phyloP scores from a whole-genome alignment of 2,113 vertebrate genomes.

The Acanthisitta chloris region DNA sequence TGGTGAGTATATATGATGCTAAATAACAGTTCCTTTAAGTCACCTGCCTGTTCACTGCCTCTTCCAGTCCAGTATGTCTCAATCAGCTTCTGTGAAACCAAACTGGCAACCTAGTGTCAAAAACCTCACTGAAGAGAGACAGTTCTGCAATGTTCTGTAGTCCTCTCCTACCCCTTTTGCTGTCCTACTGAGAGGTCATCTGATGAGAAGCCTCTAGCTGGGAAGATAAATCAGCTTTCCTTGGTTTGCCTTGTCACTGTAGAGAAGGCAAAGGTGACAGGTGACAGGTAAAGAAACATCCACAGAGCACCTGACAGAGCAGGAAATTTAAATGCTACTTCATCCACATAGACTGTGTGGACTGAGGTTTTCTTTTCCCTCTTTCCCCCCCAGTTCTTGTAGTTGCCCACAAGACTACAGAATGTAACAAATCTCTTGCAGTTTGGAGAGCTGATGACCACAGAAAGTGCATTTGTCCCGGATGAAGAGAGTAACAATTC shows the following conservation, averaged over 20 bases:
- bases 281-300: neutral
- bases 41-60: neutral
- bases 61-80: neutral
- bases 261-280: neutral
- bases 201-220: neutral
- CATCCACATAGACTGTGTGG: neutral
- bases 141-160: neutral
- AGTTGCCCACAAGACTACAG: neutral
- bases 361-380: neutral
- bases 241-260: neutral
- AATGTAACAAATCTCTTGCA: neutral
- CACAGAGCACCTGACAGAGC: neutral
- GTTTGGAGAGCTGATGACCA: conserved; percentile 35
- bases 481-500: neutral
- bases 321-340: neutral
- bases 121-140: neutral
- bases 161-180: neutral
- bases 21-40: neutral
- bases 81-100: neutral
- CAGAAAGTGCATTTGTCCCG: neutral
- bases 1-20: conserved; percentile 54
- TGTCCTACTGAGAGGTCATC: neutral
- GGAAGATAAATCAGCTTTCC: neutral
- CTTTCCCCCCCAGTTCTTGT: neutral
- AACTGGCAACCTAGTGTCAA: neutral